Evolutionary conservation across 2,888 invertebrate species (phyloP).

Genomic region (Mechanitis messenoides): DNA sequence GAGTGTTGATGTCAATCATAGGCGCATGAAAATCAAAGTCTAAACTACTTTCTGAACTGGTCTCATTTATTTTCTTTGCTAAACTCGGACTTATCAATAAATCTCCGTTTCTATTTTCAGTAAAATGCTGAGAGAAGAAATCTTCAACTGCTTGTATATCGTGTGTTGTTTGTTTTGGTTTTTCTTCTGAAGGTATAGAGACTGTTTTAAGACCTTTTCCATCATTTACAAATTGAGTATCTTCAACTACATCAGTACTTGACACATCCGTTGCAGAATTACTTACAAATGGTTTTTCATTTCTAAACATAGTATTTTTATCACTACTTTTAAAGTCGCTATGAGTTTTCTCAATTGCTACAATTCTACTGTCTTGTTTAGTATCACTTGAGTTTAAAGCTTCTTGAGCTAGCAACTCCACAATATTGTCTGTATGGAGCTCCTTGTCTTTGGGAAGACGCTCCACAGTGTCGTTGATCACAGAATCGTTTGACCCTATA

Average conservation of each 20-base stretch:
- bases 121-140: constrained; percentile 51
- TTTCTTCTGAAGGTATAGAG: not conserved
- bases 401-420: constrained; percentile 50
- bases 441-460: constrained; percentile 43
- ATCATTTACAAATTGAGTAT: constrained; percentile 35
- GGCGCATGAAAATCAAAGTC: constrained; percentile 37
- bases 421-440: constrained; percentile 41
- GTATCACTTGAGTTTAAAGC: constrained; percentile 36
- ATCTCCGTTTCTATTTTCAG: constrained; percentile 38
- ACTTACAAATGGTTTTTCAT: constrained; percentile 25
- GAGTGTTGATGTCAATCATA: constrained; percentile 26
- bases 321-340: not conserved
- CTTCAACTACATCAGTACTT: constrained; percentile 41
- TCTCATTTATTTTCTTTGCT: constrained; percentile 53
- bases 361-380: not conserved
- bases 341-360: not conserved
- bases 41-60: constrained; percentile 49
- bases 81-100: constrained; percentile 49
- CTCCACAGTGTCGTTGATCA: constrained; percentile 50
- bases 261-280: constrained; percentile 15
- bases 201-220: not conserved
- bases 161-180: constrained; percentile 7
- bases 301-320: not conserved
- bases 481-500: constrained; percentile 45
- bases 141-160: constrained; percentile 44